phyloP scores from a whole-genome alignment of 2,113 vertebrate genomes.

The Tringa solitaria region DNA sequence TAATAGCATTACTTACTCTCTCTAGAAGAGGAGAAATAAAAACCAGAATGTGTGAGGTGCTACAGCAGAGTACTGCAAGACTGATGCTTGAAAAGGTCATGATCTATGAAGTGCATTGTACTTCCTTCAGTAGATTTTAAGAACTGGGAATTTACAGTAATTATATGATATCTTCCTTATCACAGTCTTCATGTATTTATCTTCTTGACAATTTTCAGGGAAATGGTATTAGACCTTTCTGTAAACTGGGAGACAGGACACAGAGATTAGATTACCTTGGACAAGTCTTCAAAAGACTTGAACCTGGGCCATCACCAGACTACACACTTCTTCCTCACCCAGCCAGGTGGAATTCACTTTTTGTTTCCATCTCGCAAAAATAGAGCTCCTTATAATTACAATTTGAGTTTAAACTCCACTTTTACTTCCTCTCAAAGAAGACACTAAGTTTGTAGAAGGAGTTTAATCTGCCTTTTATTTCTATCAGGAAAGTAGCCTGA shows the following conservation, averaged over 20 bases:
- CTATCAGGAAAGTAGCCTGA: not conserved
- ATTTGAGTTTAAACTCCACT: not conserved
- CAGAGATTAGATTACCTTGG: not conserved
- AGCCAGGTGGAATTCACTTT: not conserved
- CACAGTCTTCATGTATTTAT: not conserved
- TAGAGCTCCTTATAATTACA: not conserved
- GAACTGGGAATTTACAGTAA: not conserved
- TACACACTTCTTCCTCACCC: not conserved
- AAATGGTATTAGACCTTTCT: not conserved
- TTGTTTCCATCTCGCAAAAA: not conserved
- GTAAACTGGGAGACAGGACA: not conserved
- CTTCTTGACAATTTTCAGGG: not conserved
- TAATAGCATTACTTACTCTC: not conserved
- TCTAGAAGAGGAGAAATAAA: not conserved
- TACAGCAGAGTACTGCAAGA: not conserved
- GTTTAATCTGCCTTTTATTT: not conserved
- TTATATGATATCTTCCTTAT: not conserved
- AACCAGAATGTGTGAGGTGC: not conserved
- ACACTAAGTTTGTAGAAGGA: not conserved
- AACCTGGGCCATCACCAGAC: not conserved
- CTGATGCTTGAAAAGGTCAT: not conserved
- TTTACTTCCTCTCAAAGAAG: not conserved
- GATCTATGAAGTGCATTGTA: not conserved
- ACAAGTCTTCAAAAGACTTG: not conserved
- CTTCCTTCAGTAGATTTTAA: not conserved